These are phyloP conservation scores for Sipha maydis DNA, from an alignment of 2,888 invertebrate species.

Conservation along the genomic window DNA sequence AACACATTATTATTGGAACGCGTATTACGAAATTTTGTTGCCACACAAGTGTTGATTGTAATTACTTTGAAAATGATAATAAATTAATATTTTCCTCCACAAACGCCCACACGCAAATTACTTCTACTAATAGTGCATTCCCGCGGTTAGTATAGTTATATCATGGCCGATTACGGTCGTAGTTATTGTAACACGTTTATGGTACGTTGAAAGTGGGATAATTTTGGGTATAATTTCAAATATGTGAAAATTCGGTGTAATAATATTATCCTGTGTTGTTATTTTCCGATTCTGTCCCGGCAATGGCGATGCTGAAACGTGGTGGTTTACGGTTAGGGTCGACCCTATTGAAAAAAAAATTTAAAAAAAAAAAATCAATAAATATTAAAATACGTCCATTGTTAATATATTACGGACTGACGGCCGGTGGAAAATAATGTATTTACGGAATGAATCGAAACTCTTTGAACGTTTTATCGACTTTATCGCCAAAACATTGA, in stretches of 20 bases:
- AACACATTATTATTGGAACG: not conserved
- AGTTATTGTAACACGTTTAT: not conserved
- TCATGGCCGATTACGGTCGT: not conserved
- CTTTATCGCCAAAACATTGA: not conserved
- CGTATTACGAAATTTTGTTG: not conserved
- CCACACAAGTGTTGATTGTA: not conserved
- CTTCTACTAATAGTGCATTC: not conserved
- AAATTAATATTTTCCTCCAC: not conserved
- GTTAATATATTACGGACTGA: not conserved
- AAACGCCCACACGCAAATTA: no score
- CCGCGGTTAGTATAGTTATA: not conserved
- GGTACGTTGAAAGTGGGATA: not conserved
- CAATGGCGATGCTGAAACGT: not conserved
- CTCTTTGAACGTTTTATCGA: not conserved
- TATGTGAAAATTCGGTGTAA: not conserved
- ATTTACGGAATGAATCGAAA: not conserved
- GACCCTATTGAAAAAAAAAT: not conserved
- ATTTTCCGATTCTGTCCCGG: not conserved
- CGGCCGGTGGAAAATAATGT: not conserved
- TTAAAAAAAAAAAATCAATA: not conserved
- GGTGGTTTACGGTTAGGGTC: slow-evolving; percentile 7
- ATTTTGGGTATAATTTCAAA: not conserved
- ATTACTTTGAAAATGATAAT: not conserved
- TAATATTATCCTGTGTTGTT: not conserved
- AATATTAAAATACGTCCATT: not conserved